Evolutionary conservation across 2,888 invertebrate genomes (phyloP).

Genomic region (Agrotis exclamationis): DNA sequence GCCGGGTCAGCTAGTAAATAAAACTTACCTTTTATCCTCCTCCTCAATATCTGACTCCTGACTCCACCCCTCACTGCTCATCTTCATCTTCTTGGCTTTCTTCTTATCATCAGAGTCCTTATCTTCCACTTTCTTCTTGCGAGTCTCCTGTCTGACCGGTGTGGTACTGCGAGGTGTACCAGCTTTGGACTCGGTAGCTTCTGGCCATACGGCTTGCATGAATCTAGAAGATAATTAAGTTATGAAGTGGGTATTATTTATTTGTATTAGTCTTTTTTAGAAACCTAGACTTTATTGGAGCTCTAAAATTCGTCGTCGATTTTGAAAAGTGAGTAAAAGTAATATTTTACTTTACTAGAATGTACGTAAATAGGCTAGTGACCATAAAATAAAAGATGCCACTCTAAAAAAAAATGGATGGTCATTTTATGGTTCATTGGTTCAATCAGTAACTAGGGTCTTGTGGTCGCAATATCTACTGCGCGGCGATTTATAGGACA

Average conservation of each 20-base stretch:
- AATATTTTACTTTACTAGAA: too few species aligned
- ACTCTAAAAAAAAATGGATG: too few species aligned
- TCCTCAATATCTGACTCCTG: constrained; percentile 86
- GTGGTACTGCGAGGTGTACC: constrained; percentile 75
- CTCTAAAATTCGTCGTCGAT: too few species aligned
- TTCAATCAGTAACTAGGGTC: too few species aligned
- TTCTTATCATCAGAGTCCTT: constrained; percentile 72
- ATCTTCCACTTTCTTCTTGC: constrained; percentile 70
- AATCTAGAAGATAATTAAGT: constrained; percentile 71
- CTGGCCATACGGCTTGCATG: constrained; percentile 88
- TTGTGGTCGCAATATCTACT: too few species aligned
- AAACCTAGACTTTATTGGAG: too few species aligned
- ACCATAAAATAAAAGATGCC: too few species aligned
- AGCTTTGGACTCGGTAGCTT: constrained; percentile 73
- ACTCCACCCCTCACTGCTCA: constrained; percentile 86
- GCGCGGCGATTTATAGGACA: too few species aligned
- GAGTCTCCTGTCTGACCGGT: constrained; percentile 63
- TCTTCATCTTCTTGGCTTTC: constrained; percentile 78
- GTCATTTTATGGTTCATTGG: too few species aligned
- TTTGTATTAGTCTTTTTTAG: neutral
- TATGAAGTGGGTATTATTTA: neutral
- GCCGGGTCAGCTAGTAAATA: too few species aligned
- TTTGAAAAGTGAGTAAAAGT: too few species aligned
- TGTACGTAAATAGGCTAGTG: too few species aligned
- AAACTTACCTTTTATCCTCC: constrained; percentile 76